Base-by-base conservation (phyloP, 30 jellyfish, hydroid and myxozoan genomes). In the Aurelia aurita complex sp. Pacific region DNA sequence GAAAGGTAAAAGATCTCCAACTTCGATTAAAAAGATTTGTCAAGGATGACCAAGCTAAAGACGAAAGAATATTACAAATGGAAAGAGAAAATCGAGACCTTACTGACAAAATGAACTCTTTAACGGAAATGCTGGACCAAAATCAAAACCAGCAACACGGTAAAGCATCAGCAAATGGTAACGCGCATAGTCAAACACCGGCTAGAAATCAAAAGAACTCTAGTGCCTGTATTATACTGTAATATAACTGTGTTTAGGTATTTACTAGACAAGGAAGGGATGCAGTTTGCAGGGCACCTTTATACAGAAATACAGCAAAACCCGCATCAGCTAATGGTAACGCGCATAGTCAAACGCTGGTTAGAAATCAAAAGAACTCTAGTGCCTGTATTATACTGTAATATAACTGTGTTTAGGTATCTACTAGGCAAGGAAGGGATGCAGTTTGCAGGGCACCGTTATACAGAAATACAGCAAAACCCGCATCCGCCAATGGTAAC, bases 31-130 rank as follows among this genome's bases (percentile, higher is more conserved):
- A 86, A 42, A 66, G 98, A 67, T 88, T 86, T 73, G 91, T 90
- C 13, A 87, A 87, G 73, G 98, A 92, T 52, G 98, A 92, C 82
- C 82, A 76, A 57, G 98, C 98, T 29, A 92, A 92, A 60, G 98
- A 92, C 64, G 89, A 81, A 50, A 89, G 93, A 80, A 82, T 92
- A 16, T 64, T 82, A 18, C 81, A 66, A 35, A 79, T 92, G 87
- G 98, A 92, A 65, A 88, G 61, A 68, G 98, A 92, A 65, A 69
- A 74, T 46, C 68, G 81, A 75, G 90, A 82, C 15, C 73, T 92
- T 13, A 80, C 81, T 32, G 96, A 87, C 11, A 87, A 87, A 63
- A 33, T 87, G 73, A 87, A 70, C 78, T 65, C 88, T 16, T 60
- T 87, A 35, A 60, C 88, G 34, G 96, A 87, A 73, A 87, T 87